Base-by-base conservation (phyloP, 2,888 invertebrate species). In the Gortyna flavago region DNA sequence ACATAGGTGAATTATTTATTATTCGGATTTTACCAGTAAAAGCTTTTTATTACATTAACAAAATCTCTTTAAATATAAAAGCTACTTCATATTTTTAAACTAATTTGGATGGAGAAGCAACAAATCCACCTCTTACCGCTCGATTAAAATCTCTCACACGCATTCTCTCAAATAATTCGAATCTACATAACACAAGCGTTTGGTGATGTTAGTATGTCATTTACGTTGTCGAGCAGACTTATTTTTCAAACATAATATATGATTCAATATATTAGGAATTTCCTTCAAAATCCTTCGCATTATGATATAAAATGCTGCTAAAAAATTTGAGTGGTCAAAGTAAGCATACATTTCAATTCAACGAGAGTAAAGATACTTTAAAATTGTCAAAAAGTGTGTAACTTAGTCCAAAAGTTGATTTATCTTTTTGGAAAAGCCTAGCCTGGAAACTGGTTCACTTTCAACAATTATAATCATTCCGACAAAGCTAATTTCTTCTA, bases 121-220 rank as follows among this genome's bases (percentile, higher is more conserved):
- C 5, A 6, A 70, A n/a, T 8, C 5, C 51, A n/a, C 7, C 59
- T 59, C 64, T 73, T 73, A 69, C 51, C 73, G 71, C 74, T 76
- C 81, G 80, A 81, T 83, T 85, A 77, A 77, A 83, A 79, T 54
- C 79, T 80, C 59, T 70, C 66, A 54, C 69, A 68, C 71, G 65
- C 59, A 74, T 84, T 85, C 78, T 77, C 72, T 79, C 77, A 74
- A 87, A 85, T 81, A 85, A 87, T 79, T 83, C 72, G 75, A 81
- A 88, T 88, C 81, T 85, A 75, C 87, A 84, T 88, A 80, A 79
- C 86, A 75, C 74, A 48, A 51, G 62, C 72, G 64, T 11, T 54
- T 48, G 18, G 48, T 18, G 13, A 48, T 18, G n/a, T n/a, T n/a
- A n/a, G n/a, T n/a, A n/a, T n/a, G 13, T 29, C 11, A 44, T 29